Percentiles rank a stretch among this genome's conserved stretches.
Evolutionary conservation across 2,888 invertebrate species (phyloP).

Genomic region (Metalampra italica): DNA sequence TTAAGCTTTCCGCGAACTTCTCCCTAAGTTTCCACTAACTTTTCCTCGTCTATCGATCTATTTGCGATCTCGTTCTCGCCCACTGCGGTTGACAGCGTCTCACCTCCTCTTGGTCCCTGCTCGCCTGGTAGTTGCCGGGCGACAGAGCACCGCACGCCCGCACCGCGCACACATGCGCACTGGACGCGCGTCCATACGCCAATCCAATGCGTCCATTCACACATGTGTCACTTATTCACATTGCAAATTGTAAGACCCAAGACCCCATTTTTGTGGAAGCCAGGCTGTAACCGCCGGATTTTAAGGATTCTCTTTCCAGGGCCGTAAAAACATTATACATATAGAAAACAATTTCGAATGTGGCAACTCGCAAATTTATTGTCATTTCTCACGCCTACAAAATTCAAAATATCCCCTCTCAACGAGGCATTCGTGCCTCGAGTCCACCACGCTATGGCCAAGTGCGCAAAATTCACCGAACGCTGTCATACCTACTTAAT

Average conservation of each 20-base stretch:
- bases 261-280: too few relatives aligned
- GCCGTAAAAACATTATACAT: too few relatives aligned
- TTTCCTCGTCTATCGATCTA: conserved; percentile 15
- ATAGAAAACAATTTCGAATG: too few relatives aligned
- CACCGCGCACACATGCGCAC: conserved; percentile 74
- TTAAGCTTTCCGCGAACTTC: background rate
- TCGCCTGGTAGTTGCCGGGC: conserved; percentile 70
- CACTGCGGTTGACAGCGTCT: conserved; percentile 5
- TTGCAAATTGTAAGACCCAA: too few relatives aligned
- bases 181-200: conserved; percentile 27
- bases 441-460: too few relatives aligned
- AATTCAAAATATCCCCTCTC: too few relatives aligned
- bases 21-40: background rate
- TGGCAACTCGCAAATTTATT: too few relatives aligned
- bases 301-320: too few relatives aligned
- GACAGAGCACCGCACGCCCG: conserved; percentile 68
- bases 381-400: too few relatives aligned
- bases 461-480: too few relatives aligned
- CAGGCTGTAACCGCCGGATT: too few relatives aligned
- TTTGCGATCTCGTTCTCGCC: conserved; percentile 27
- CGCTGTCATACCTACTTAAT: background rate
- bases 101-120: conserved; percentile 32
- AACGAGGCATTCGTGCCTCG: too few relatives aligned
- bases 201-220: conserved; percentile 29
- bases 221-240: conserved; percentile 16